Percentiles rank a stretch among this genome's conserved stretches.
Conservation (phyloP, 2,888 invertebrate genomes). For the Tenthredo notha region DNA sequence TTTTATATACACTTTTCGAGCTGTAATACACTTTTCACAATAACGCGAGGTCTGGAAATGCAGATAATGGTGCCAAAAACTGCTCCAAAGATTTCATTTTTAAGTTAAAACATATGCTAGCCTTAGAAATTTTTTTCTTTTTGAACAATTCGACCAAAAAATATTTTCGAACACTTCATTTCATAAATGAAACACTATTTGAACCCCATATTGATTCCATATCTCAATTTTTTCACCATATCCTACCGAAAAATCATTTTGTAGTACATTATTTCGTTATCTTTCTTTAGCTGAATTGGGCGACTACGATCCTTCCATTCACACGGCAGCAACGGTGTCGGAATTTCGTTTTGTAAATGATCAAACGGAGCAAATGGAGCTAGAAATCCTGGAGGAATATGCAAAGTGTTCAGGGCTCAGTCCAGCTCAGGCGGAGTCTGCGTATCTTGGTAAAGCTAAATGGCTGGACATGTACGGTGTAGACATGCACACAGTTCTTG, state of each 20-base stretch:
- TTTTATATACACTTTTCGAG: background rate
- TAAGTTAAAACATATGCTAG: background rate
- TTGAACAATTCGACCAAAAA: background rate
- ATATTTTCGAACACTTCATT: background rate
- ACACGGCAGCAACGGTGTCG: conserved; percentile 97
- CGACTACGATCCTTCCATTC: conserved; percentile 94
- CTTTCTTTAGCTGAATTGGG: conserved; percentile 91
- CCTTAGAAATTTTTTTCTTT: background rate
- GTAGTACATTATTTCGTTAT: background rate
- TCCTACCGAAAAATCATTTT: background rate
- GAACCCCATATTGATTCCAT: background rate
- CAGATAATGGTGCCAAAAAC: background rate
- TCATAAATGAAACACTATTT: background rate
- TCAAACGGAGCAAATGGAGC: conserved; percentile 98
- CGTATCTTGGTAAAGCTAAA: conserved; percentile 97
- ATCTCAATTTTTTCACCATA: background rate
- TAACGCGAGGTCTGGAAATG: background rate
- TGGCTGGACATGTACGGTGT: conserved; percentile 99
- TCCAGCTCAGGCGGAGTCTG: conserved; percentile 97
- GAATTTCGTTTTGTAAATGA: conserved; percentile 98
- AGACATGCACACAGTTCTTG: conserved; percentile 98
- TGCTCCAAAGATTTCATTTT: background rate
- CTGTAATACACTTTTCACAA: background rate
- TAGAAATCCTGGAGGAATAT: conserved; percentile 95
- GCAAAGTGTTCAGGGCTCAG: conserved; percentile 92